Base-by-base conservation (phyloP, 2,113 vertebrate species). In the Perca schrenkii region DNA sequence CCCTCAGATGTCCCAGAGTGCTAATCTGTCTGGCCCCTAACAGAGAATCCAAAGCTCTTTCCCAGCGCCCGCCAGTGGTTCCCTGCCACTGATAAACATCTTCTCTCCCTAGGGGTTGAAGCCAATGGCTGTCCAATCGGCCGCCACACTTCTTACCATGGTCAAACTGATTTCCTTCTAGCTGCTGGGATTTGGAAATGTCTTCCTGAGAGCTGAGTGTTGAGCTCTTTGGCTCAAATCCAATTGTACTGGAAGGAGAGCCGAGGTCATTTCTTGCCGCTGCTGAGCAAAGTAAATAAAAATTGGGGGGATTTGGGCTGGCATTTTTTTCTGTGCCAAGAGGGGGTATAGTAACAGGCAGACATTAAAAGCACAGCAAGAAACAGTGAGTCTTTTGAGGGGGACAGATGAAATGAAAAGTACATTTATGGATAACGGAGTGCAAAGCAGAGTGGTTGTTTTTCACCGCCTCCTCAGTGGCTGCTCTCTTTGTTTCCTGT, bases 251-350 rank as follows among this genome's bases (percentile, higher is more conserved):
- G 56, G 52, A 78, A 69, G 60, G 17, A 69, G 43, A 78, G 60
- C 58, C 70, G 70, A 79, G 77, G 77, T 80, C 62, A 34, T 66
- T 79, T 78, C 82, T 79, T 52, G 47, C 66, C 14, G 5, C 52
- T 79, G 71, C 78, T 79, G 66, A 82, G 75, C 53, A 69, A 78
- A 84, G 63, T 70, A 88, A 88, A 90, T 67, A 77, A 57, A 86
- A 77, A 79, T 8, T n/a, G 71, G 36, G 69, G 69, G 53, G 66
- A 47, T 90, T 47, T 69, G 52, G 71, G 75, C 65, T 72, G 77
- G 56, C 60, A 66, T 86, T 79, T 52, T 52, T 40, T 13, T 75
- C 70, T 65, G 65, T n/a, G 72, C 57, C 56, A 60, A 64, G 56
- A 67, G 80, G 70, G 79, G 64, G 15, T 75, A 60, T 12, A 58